Evolutionary conservation across 2,888 invertebrate genomes (phyloP).

Genomic region (Arrhopalites spinosus): DNA sequence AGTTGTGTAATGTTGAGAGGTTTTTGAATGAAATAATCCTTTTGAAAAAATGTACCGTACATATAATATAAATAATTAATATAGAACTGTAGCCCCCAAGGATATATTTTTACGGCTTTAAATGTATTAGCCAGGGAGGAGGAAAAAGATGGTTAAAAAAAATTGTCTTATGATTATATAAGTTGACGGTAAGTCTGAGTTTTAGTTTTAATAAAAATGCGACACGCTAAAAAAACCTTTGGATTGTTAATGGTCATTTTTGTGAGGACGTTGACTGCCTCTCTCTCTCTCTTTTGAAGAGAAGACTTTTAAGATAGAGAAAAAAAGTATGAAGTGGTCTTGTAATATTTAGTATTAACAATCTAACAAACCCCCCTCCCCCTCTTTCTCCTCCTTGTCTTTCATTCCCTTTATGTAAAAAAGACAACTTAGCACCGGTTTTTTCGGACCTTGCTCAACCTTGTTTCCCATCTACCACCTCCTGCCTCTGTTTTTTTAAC

Average conservation of each 20-base stretch:
- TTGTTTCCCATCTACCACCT: conserved; percentile 2
- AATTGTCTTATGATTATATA: background rate
- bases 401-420: too few relatives aligned
- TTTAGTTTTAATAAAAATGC: conserved; percentile 6
- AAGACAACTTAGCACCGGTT: conserved; percentile 41
- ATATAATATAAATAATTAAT: too few relatives aligned
- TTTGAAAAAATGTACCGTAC: background rate
- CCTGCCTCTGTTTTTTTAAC: background rate
- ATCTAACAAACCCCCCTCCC: too few relatives aligned
- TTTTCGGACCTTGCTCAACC: conserved; percentile 45
- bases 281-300: background rate
- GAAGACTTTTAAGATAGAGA: too few relatives aligned
- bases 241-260: conserved; percentile 33
- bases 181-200: background rate
- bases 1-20: background rate
- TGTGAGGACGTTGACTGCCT: conserved; percentile 36
- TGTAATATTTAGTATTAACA: conserved; percentile 15
- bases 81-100: too few relatives aligned
- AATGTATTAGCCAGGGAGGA: too few relatives aligned
- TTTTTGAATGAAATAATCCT: background rate
- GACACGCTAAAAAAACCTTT: conserved; percentile 11
- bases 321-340: background rate
- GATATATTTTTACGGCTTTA: too few relatives aligned
- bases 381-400: too few relatives aligned
- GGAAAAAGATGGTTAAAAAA: too few relatives aligned